A percentile compares a stretch with the other conserved stretches of the same genome.
phyloP scores from a whole-genome alignment of 2,888 invertebrate species.

The Callyntrura sp. region DNA sequence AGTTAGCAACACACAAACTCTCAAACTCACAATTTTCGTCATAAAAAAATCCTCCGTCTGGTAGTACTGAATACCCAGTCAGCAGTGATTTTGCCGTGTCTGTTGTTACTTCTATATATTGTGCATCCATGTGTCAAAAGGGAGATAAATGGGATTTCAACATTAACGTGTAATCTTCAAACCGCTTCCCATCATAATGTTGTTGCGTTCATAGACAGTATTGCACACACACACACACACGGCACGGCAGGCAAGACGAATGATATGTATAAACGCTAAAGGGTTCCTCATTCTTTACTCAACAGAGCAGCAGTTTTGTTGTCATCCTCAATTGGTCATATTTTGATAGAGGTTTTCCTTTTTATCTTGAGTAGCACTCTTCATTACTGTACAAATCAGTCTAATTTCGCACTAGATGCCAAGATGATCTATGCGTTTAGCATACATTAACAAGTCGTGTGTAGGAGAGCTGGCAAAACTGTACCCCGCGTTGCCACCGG shows the following conservation, averaged over 20 bases:
- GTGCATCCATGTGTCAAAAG: constrained; percentile 10
- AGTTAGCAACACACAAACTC: not conserved
- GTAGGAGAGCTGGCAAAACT: too few species aligned
- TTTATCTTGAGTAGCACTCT: too few species aligned
- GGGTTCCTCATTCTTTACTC: not conserved
- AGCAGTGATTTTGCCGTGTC: not conserved
- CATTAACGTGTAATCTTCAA: constrained; percentile 8
- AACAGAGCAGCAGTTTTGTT: not conserved
- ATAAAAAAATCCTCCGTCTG: not conserved
- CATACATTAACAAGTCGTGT: too few species aligned
- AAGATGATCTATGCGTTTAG: too few species aligned
- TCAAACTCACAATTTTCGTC: constrained; percentile 3
- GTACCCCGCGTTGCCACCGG: too few species aligned
- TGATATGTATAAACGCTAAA: too few species aligned
- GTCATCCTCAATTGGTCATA: not conserved
- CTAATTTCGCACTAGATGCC: too few species aligned
- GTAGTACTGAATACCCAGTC: not conserved
- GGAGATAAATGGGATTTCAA: constrained; percentile 17
- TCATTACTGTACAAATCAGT: too few species aligned
- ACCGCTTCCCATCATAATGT: not conserved
- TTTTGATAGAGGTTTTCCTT: too few species aligned
- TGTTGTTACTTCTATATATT: not conserved
- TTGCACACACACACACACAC: too few species aligned
- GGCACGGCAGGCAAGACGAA: too few species aligned
- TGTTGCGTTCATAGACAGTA: not conserved